Percentiles rank a stretch among this genome's conserved stretches.
Conservation (phyloP, 2,888 invertebrate species). For the Leptinotarsa peninsularis region DNA sequence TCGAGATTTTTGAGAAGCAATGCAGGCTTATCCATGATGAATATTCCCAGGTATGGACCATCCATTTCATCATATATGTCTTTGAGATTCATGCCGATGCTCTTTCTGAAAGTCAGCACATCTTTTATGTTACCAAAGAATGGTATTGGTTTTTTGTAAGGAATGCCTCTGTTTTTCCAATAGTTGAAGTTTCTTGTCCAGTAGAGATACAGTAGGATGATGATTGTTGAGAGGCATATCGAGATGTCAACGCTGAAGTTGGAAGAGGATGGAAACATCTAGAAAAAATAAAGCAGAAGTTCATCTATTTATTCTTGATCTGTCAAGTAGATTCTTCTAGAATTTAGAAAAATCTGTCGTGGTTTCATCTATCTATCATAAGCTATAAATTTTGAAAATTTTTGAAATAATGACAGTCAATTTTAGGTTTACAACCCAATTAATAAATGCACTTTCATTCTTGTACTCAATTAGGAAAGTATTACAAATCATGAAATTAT, state of each 20-base stretch:
- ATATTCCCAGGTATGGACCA: conserved; percentile 66
- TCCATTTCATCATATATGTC: conserved; percentile 39
- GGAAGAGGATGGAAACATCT: conserved; percentile 40
- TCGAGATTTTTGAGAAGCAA: conserved; percentile 66
- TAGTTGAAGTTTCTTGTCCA: conserved; percentile 62
- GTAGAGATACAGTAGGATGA: conserved; percentile 56
- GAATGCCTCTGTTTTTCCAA: conserved; percentile 64
- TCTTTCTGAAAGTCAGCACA: conserved; percentile 54
- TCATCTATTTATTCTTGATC: too few relatives aligned
- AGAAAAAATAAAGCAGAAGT: conserved; percentile 7
- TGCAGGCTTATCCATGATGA: conserved; percentile 66
- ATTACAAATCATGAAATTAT: too few relatives aligned
- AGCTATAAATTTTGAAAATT: too few relatives aligned
- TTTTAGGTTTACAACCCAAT: too few relatives aligned
- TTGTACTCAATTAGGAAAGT: too few relatives aligned
- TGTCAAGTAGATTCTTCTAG: too few relatives aligned
- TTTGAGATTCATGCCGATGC: conserved; percentile 38
- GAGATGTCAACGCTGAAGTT: conserved; percentile 33
- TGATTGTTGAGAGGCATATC: conserved; percentile 41
- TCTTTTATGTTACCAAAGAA: conserved; percentile 65
- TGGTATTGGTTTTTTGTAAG: conserved; percentile 61
- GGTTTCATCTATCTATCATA: too few relatives aligned
- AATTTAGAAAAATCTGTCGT: too few relatives aligned
- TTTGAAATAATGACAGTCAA: too few relatives aligned
- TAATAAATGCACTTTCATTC: too few relatives aligned